These are phyloP conservation scores for Habrosyne pyritoides DNA, from an alignment of 2,888 invertebrate genomes.

Conservation along the genomic window DNA sequence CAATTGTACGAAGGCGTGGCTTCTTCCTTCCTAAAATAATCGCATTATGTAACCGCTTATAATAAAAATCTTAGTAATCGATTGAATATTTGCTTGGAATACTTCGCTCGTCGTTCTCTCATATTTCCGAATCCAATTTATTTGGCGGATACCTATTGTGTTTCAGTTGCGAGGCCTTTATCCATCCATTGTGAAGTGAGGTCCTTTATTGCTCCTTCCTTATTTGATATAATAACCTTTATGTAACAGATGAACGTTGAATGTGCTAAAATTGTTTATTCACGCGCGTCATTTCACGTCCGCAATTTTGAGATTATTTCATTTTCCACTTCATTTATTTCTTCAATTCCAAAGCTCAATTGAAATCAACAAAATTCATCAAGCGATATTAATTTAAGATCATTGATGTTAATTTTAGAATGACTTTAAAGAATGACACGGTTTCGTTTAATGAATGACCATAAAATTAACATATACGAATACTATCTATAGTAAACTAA, in stretches of 20 bases:
- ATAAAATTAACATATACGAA: background rate
- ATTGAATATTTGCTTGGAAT: background rate
- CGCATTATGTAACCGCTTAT: constrained; percentile 10
- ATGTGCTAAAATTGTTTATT: constrained; percentile 5
- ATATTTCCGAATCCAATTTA: background rate
- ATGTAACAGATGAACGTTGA: constrained; percentile 12
- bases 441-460: background rate
- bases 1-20: constrained; percentile 8
- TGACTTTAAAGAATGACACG: background rate
- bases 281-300: background rate
- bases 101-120: background rate
- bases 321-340: background rate
- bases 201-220: constrained; percentile 26
- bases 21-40: constrained; percentile 24
- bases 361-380: constrained; percentile 17
- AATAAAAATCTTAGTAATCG: background rate
- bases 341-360: constrained; percentile 5
- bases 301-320: background rate
- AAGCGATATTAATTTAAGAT: constrained; percentile 13
- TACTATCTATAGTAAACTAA: background rate
- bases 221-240: constrained; percentile 18
- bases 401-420: constrained; percentile 11
- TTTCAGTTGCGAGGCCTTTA: constrained; percentile 9
- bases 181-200: constrained; percentile 17
- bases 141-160: background rate